Evolutionary conservation across 2,888 invertebrate species (phyloP).

Genomic region (Rutpela maculata): DNA sequence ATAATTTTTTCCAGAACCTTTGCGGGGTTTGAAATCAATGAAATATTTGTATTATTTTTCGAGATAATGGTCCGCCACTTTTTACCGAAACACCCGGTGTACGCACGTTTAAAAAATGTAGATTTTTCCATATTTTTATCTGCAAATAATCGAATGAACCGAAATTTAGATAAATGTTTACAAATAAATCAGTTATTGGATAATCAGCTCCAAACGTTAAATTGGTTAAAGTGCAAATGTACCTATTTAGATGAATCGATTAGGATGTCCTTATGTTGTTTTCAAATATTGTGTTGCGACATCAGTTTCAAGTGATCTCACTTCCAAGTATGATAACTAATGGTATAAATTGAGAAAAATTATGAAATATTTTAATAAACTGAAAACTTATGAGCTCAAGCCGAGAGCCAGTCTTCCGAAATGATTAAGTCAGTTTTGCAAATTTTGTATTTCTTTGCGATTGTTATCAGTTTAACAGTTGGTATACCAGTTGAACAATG

Average conservation of each 20-base stretch:
- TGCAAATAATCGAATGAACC: no score
- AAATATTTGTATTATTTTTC: no score
- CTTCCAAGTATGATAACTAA: background rate
- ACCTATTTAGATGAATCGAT: background rate
- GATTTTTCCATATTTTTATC: no score
- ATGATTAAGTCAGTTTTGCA: background rate
- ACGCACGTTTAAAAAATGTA: no score
- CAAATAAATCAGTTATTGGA: no score
- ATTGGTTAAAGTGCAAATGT: background rate
- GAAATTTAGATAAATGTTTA: no score
- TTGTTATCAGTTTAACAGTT: background rate
- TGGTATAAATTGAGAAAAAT: background rate
- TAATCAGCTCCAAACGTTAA: no score
- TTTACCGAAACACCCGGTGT: no score
- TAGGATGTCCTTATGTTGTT: background rate
- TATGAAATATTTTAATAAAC: background rate
- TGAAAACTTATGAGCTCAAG: background rate
- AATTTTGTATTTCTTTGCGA: slow-evolving; percentile 8
- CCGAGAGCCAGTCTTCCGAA: background rate
- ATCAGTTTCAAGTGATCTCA: no score
- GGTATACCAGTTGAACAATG: slow-evolving; percentile 26
- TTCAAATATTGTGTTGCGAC: background rate
- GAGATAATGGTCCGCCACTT: no score
- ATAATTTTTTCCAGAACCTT: no score
- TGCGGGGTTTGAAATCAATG: no score